Evolutionary conservation across 2,113 vertebrate genomes (phyloP).

Genomic region (Anoplopoma fimbria): DNA sequence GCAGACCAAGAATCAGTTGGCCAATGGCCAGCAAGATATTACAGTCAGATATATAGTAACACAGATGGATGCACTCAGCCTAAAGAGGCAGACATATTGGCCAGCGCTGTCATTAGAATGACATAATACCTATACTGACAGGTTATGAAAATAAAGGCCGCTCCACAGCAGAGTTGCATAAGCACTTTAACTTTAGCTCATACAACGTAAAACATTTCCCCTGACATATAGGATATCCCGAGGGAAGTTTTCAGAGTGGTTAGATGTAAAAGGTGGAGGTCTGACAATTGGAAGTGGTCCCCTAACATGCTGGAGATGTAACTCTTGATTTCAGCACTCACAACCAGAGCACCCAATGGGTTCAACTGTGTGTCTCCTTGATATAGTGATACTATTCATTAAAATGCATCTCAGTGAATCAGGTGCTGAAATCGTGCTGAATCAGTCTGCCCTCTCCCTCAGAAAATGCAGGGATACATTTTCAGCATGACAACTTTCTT

Average conservation of each 20-base stretch:
- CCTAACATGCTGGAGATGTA: constrained; percentile 35
- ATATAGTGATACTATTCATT: constrained; percentile 43
- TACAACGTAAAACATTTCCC: constrained; percentile 67
- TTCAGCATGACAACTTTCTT: constrained; percentile 23
- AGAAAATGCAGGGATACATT: constrained; percentile 27
- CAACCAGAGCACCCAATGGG: constrained; percentile 10
- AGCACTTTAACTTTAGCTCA: constrained; percentile 74
- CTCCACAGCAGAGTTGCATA: constrained; percentile 74
- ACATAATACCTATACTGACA: constrained; percentile 82
- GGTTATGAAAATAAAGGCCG: constrained; percentile 81
- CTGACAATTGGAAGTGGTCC: constrained; percentile 51
- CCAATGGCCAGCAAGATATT: constrained; percentile 76
- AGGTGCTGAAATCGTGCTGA: neutral
- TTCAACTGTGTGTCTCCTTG: constrained; percentile 10
- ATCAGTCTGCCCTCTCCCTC: constrained; percentile 16
- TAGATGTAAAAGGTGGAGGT: constrained; percentile 56
- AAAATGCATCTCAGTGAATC: constrained; percentile 39
- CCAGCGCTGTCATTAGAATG: constrained; percentile 81
- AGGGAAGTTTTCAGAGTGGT: constrained; percentile 56
- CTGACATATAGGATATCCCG: constrained; percentile 71
- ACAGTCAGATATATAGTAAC: constrained; percentile 81
- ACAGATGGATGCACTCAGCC: constrained; percentile 84
- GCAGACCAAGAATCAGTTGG: constrained; percentile 70
- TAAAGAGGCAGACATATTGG: constrained; percentile 83
- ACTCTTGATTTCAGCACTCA: constrained; percentile 46